Base-by-base conservation (phyloP, 2,888 invertebrate genomes). In the Drosophila koepferae region DNA sequence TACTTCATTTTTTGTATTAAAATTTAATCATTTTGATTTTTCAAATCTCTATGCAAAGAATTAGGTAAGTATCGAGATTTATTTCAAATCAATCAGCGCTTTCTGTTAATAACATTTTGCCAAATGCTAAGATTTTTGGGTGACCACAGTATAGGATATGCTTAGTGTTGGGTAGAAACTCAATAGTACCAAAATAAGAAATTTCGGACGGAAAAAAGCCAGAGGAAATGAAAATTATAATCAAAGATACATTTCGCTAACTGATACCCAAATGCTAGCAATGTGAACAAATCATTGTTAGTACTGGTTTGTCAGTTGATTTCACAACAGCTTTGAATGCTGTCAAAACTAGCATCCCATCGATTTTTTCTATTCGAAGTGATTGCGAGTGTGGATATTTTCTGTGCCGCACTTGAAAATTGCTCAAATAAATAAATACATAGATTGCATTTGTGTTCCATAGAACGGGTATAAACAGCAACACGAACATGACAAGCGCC, bases 401-500 rank as follows among this genome's bases (percentile, higher is more conserved):
- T 56, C 34, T 34, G 31, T 49, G 38, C 48, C 12, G 28, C 34
- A 20, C 23, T 55, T 65, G 12, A 59, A 54, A 44, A 34, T 31
- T 31, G 12, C 16, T 46, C 20, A 8, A 56, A 34, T 14, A 8
- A 56, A 34, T 14, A 54, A 38, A 55, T 38, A 38, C 12, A 3
- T 10, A 55, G 20, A 54, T 44, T 40, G 31, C 38, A 60, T 43
- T 38, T 31, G 14, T 18, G 6, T 34, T 14, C 7, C 0, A 28
- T 9, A 9, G 14, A 58, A 41, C 48, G 61, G 23, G 14, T 20
- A 43, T 20, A 49, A 31, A 41, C 49, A 54, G 14, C 31, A 18
- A 20, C 38, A 36, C 40, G 20, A 66, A 62, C 16, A 91, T 92
- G 89, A 85, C 92, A 70, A 90, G 89, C 56, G 80, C 81, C 56